Base-by-base conservation (phyloP, 2,888 invertebrate genomes). In the Lithophane semibrunnea region DNA sequence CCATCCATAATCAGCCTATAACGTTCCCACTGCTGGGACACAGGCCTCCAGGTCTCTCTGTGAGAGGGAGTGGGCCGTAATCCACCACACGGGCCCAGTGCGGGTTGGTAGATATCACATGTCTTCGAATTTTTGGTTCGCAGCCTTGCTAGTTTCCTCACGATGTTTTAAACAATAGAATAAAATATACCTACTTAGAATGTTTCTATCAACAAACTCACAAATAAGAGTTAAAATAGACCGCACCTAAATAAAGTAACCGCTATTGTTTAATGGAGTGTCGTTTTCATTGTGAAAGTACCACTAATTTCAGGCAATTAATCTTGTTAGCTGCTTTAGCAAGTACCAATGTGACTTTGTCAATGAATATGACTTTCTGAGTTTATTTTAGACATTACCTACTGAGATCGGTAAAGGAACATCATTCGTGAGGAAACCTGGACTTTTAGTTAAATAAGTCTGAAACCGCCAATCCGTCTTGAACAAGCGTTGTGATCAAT, bases 271-370 rank as follows among this genome's bases (percentile, higher is more conserved):
- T 78, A 80, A 86, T 79, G 75, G 82, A 64, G 69, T 75, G 81
- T 77, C 83, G 79, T 87, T 88, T 86, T 80, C 74, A 86, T 88
- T 77, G 83, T 86, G 78, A 80, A 82, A 86, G 77, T 83, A 84
- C 86, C 82, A 88, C 88, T 88, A 89, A 89, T 89, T 86, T 88
- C 79, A 65, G 67, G 78, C 73, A 81, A 88, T 88, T 85, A 88
- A 88, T 89, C 83, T 86, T 81, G 77, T 79, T 78, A 81, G 68
- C 10, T 63, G 18, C 61, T 61, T 37, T 3, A 7, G n/a, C 29
- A 37, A 67, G n/a, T 37, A 37, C 3, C 54, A 68, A 60, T 68
- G 60, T 37, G 7, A 10, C n/a, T 12, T 18, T n/a, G 12, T 18
- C n/a, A 37, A 37, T n/a, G 7, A 8, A 37, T 56, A n/a, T 21